phyloP scores from a whole-genome alignment of 2,888 invertebrate species.

The Fragum fragum region DNA sequence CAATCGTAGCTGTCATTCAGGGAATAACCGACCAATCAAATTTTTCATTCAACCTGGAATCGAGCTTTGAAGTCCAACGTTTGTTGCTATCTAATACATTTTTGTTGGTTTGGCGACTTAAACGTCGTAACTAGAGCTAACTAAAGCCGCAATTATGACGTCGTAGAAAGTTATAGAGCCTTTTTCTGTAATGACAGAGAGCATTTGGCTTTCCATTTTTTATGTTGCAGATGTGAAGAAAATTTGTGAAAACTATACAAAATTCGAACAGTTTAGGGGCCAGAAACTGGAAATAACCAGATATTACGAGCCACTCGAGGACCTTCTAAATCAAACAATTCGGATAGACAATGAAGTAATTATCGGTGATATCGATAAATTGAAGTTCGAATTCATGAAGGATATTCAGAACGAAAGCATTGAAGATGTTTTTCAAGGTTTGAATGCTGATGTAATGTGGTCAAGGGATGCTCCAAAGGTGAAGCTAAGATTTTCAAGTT shows the following conservation, averaged over 20 bases:
- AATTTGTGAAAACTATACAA: slow-evolving; percentile 9
- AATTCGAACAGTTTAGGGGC: slow-evolving; percentile 23
- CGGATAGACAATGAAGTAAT: background rate
- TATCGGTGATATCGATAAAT: slow-evolving; percentile 15
- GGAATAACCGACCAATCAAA: too few species aligned
- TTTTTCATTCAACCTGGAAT: too few species aligned
- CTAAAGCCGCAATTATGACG: too few species aligned
- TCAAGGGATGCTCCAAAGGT: slow-evolving; percentile 17
- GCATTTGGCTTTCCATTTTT: too few species aligned
- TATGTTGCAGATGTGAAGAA: slow-evolving; percentile 38
- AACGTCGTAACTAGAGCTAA: too few species aligned
- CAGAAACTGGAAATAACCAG: slow-evolving; percentile 12
- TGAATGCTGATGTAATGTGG: slow-evolving; percentile 30
- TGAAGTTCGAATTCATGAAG: slow-evolving; percentile 35
- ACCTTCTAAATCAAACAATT: background rate
- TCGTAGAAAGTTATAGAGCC: too few species aligned
- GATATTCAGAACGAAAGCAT: slow-evolving; percentile 27
- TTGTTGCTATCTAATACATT: too few species aligned
- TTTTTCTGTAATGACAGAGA: too few species aligned
- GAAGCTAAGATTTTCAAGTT: slow-evolving; percentile 26
- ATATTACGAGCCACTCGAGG: slow-evolving; percentile 26
- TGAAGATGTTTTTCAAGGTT: background rate
- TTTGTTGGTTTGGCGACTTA: too few species aligned
- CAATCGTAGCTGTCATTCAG: too few species aligned
- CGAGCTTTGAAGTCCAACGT: too few species aligned